phyloP scores from a whole-genome alignment of 2,113 vertebrate species.

The Bolborhynchus lineola region DNA sequence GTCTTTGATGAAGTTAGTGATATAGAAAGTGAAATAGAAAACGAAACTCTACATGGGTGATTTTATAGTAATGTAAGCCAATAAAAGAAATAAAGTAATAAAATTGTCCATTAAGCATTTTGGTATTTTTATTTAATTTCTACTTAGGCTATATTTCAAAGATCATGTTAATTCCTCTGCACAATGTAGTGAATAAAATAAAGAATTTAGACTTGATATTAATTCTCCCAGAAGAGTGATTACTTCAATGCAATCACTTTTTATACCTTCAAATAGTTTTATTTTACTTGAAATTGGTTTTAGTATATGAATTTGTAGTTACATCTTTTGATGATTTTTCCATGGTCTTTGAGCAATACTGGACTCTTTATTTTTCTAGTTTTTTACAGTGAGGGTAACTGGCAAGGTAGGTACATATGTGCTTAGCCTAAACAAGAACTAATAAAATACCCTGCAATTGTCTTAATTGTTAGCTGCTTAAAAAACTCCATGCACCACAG shows the following conservation, averaged over 20 bases:
- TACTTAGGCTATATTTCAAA: not conserved
- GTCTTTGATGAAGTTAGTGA: not conserved
- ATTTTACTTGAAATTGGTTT: not conserved
- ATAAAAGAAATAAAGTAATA: not conserved
- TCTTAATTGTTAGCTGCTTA: not conserved
- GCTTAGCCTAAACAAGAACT: not conserved
- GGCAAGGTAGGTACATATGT: not conserved
- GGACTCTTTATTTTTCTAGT: not conserved
- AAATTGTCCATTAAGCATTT: not conserved
- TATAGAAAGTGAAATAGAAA: not conserved
- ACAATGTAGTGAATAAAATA: not conserved
- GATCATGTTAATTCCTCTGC: not conserved
- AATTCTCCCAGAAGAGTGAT: not conserved
- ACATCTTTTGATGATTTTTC: not conserved
- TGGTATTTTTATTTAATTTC: not conserved
- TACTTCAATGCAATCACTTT: not conserved
- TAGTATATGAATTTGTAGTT: not conserved
- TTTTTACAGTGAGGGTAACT: not conserved
- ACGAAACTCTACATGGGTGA: not conserved
- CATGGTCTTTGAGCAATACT: not conserved
- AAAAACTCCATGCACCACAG: not conserved
- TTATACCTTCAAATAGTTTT: not conserved
- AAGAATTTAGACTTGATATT: not conserved
- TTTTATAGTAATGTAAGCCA: not conserved
- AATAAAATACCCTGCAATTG: not conserved